These are phyloP conservation scores for Lutjanus erythropterus DNA, from an alignment of 2,113 vertebrate species.

Conservation along the genomic window DNA sequence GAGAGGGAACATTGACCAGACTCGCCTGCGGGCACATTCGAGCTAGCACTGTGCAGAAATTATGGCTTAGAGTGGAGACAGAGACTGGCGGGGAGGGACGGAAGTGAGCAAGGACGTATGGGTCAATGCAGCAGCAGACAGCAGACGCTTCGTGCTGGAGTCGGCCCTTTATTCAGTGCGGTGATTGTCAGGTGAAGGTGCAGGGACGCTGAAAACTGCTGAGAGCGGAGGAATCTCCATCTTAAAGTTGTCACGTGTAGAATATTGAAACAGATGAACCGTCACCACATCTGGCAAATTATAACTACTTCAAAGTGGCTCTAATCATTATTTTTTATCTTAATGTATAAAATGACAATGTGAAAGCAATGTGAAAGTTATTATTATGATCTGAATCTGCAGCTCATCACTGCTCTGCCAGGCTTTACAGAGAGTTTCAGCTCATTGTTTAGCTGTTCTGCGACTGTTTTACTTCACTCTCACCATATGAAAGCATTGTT, in stretches of 20 bases:
- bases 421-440: background rate
- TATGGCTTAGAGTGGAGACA: slow-evolving; percentile 33
- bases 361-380: background rate
- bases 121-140: slow-evolving; percentile 59
- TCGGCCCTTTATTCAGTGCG: background rate
- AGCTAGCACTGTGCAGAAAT: slow-evolving; percentile 51
- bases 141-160: slow-evolving; percentile 18
- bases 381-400: background rate
- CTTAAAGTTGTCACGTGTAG: slow-evolving; percentile 3
- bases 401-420: background rate
- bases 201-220: slow-evolving; percentile 27
- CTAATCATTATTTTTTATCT: background rate
- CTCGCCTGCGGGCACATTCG: slow-evolving; percentile 53
- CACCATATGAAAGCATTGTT: background rate
- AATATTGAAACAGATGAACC: slow-evolving; percentile 21
- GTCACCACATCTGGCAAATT: slow-evolving; percentile 12
- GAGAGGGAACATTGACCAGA: slow-evolving; percentile 62
- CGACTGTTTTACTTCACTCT: background rate
- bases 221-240: slow-evolving; percentile 16
- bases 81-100: slow-evolving; percentile 35
- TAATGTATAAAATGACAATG: background rate
- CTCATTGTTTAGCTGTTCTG: background rate
- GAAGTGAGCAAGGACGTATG: slow-evolving; percentile 57
- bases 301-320: background rate
- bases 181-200: slow-evolving; percentile 46